Evolutionary conservation across 2,113 vertebrate genomes (phyloP).

Genomic region (Nematolebias whitei): DNA sequence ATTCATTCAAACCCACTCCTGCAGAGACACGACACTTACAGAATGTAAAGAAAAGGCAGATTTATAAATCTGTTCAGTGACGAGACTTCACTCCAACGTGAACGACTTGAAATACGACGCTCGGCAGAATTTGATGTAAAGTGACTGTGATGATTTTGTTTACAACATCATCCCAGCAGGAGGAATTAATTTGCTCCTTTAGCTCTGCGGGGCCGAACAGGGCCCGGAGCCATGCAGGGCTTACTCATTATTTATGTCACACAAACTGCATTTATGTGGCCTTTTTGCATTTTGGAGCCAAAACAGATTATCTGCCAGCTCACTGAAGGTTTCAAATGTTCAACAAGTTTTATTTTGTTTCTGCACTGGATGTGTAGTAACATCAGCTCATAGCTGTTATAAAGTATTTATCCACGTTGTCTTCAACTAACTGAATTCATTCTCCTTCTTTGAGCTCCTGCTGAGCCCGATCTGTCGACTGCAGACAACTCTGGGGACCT

Average conservation of each 20-base stretch:
- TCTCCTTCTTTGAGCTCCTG: neutral
- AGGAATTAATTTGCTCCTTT: slow-evolving; percentile 59
- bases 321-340: slow-evolving; percentile 38
- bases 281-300: slow-evolving; percentile 52
- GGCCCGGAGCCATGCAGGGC: slow-evolving; percentile 61
- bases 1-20: slow-evolving; percentile 33
- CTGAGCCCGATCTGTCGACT: too few relatives aligned
- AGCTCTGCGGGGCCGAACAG: slow-evolving; percentile 52
- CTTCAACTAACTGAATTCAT: neutral
- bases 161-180: slow-evolving; percentile 60
- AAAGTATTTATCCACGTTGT: neutral
- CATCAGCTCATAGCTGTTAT: neutral
- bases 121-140: slow-evolving; percentile 42
- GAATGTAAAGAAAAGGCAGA: slow-evolving; percentile 30
- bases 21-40: slow-evolving; percentile 7
- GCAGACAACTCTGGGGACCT: too few relatives aligned
- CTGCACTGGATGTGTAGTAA: slow-evolving; percentile 12
- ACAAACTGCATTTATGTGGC: slow-evolving; percentile 65
- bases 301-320: slow-evolving; percentile 36
- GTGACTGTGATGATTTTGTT: slow-evolving; percentile 63
- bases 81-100: slow-evolving; percentile 4
- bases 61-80: too few relatives aligned
- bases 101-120: slow-evolving; percentile 13
- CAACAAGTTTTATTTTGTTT: neutral
- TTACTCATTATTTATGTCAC: slow-evolving; percentile 67